These are phyloP conservation scores for Camponotus floridanus DNA, from an alignment of 1,140 invertebrate genomes.

Conservation along the genomic window DNA sequence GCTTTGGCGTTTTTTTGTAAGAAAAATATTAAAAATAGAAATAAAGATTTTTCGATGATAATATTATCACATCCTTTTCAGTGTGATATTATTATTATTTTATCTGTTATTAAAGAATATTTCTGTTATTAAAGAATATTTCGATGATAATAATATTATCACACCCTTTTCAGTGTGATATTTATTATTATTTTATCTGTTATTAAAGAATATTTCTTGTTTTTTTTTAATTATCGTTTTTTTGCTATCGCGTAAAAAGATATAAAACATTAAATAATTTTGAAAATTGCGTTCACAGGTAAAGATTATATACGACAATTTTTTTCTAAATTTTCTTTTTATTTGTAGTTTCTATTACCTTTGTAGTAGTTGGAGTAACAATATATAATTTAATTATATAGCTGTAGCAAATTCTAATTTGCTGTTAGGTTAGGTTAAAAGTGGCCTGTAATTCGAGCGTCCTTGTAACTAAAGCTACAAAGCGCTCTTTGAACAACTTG, in stretches of 20 bases:
- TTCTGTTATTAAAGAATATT: too few relatives aligned
- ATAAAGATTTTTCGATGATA: not conserved
- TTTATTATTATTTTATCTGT: not conserved
- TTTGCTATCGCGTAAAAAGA: too few relatives aligned
- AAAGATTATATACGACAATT: not conserved
- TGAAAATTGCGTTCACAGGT: not conserved
- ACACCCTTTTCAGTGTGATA: not conserved
- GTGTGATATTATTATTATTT: not conserved
- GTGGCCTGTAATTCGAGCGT: slow-evolving; percentile 68
- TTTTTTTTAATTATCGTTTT: too few relatives aligned
- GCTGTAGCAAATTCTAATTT: slow-evolving; percentile 61
- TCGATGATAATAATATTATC: not conserved
- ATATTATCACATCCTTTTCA: not conserved
- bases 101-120: too few relatives aligned
- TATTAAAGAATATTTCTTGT: too few relatives aligned
- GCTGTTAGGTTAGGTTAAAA: slow-evolving; percentile 66
- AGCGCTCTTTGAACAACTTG: slow-evolving; percentile 31
- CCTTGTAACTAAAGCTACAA: slow-evolving; percentile 39
- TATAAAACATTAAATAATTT: not conserved
- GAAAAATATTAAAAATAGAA: not conserved
- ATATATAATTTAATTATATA: slow-evolving; percentile 71
- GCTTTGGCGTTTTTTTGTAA: too few relatives aligned
- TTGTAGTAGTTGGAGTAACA: slow-evolving; percentile 26
- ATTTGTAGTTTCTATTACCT: slow-evolving; percentile 41
- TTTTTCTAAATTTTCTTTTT: slow-evolving; percentile 26